Conservation (phyloP, 2,888 invertebrate species). For the Drosophila flavopinicola region DNA sequence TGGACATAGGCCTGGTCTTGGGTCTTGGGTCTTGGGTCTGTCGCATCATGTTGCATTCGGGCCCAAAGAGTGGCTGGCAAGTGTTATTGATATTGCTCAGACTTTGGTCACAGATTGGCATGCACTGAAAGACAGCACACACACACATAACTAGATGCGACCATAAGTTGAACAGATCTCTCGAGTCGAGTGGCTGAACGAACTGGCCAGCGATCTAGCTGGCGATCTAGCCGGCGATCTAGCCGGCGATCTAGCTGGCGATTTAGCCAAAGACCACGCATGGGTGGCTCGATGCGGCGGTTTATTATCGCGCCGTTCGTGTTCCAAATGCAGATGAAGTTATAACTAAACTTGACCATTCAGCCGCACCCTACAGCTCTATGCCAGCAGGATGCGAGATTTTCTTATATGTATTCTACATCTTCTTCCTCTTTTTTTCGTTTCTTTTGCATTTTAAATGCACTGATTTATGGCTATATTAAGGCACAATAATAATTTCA, state of each 20-base stretch:
- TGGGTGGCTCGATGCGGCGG: constrained; percentile 77
- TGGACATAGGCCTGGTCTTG: constrained; percentile 15
- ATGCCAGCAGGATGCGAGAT: constrained; percentile 75
- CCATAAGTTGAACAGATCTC: constrained; percentile 27
- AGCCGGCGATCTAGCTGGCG: too few relatives aligned
- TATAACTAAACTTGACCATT: constrained; percentile 65
- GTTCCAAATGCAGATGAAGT: constrained; percentile 77
- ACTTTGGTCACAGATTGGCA: constrained; percentile 51
- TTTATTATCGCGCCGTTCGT: constrained; percentile 69
- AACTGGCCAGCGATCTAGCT: too few relatives aligned
- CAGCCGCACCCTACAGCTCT: constrained; percentile 45
- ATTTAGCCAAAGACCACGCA: constrained; percentile 63
- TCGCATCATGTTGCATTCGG: constrained; percentile 77
- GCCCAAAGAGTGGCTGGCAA: constrained; percentile 61
- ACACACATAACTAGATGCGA: constrained; percentile 15
- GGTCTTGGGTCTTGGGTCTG: constrained; percentile 38
- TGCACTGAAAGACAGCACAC: constrained; percentile 39
- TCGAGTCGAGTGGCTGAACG: constrained; percentile 21
- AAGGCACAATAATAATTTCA: constrained; percentile 79
- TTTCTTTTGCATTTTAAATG: constrained; percentile 68
- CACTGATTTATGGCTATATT: constrained; percentile 78
- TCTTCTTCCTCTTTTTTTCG: constrained; percentile 6
- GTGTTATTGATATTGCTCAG: constrained; percentile 81
- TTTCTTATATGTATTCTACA: constrained; percentile 19
- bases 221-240: too few relatives aligned